Base-by-base conservation (phyloP, 1,140 invertebrate genomes). In the Nasonia giraulti region DNA sequence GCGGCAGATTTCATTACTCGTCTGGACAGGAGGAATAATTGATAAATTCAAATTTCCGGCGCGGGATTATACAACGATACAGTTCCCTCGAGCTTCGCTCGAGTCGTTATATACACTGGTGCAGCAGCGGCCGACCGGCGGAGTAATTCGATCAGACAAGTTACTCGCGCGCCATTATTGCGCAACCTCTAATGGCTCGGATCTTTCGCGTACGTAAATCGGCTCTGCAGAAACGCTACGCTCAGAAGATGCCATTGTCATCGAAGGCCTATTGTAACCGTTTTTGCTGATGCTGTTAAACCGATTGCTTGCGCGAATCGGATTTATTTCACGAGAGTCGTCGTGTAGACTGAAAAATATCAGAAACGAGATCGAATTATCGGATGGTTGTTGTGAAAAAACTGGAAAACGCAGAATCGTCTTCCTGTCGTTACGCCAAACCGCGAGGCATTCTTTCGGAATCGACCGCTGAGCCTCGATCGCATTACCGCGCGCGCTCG, bases 1-100 rank as follows among this genome's bases (percentile, higher is more conserved):
- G 62, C 76, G 62, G 69, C 69, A 85, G 74, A 85, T 85, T 85
- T 82, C 79, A 85, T 85, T 85, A 85, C 73, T 69, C 80, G 74
- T 71, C 74, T 78, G 62, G 31, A 20, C 74, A 68, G 80, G 80
- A 82, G 80, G 69, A 83, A 86, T 82, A 86, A 82, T 86, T 86
- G 85, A 86, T 86, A 86, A 86, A 86, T 83, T 86, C 85, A 78
- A 86, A 86, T 86, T 79, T 86, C 85, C 85, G 75, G 74, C n/a
- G 50, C 23, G 76, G 62, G 85, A 86, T 86, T 86, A 83, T 80
- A 83, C 80, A 86, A 86, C 85, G 85, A 82, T 79, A 83, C 76
- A 33, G 74, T 73, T 78, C 55, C 79, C 69, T 62, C 44, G 68
- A 71, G 27, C 66, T 27, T 31, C 0, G 12, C 33, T 44, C 40